Conservation (phyloP, 2,888 invertebrate species). For the Graphium colonna region DNA sequence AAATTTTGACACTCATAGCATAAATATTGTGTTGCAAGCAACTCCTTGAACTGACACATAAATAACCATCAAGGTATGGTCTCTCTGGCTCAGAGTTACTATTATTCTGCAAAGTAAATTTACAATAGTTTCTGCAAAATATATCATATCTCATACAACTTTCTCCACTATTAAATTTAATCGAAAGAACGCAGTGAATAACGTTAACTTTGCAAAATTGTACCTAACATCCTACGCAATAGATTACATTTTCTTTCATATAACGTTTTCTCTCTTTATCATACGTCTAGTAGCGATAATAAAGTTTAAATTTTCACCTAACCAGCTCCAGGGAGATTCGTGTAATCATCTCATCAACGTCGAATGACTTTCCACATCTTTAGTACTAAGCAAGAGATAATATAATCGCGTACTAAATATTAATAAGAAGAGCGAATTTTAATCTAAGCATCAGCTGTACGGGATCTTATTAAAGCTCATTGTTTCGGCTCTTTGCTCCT, state of each 20-base stretch:
- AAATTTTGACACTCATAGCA: too few species aligned
- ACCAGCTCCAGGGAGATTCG: conserved; percentile 3
- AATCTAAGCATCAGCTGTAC: background rate
- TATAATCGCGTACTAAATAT: background rate
- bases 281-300: conserved; percentile 4
- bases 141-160: background rate
- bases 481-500: background rate
- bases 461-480: background rate
- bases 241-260: background rate
- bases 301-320: conserved; percentile 11
- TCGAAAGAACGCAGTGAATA: background rate
- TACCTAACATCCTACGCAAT: background rate
- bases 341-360: conserved; percentile 9
- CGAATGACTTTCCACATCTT: conserved; percentile 6
- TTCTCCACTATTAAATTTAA: background rate
- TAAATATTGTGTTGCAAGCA: too few species aligned
- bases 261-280: background rate
- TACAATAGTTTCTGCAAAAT: too few species aligned
- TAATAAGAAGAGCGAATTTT: background rate
- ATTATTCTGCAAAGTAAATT: too few species aligned
- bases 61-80: too few species aligned
- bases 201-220: background rate
- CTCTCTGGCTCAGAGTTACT: too few species aligned
- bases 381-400: conserved; percentile 2
- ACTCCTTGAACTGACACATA: too few species aligned